A percentile compares a stretch with the other conserved stretches of the same genome.
Conservation (phyloP, 2,797 vertebrate genomes). For the Sarcophilus harrisii region DNA sequence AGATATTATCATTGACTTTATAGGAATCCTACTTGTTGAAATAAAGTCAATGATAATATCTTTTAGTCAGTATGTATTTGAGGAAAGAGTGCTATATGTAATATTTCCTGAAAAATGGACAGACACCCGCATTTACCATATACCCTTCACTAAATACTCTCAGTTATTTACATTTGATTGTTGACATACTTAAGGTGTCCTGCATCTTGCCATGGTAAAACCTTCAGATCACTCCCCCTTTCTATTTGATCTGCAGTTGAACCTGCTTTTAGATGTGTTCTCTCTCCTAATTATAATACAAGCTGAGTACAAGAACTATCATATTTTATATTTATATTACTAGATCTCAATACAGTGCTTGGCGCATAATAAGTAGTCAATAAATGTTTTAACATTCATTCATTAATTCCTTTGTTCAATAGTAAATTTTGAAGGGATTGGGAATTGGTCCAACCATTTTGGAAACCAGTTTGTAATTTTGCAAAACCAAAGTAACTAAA, state of each 20-base stretch:
- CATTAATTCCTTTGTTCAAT: not conserved
- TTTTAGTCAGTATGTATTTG: not conserved
- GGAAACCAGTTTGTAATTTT: not conserved
- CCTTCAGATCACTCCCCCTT: not conserved
- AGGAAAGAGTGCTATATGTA: not conserved
- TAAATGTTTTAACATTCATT: not conserved
- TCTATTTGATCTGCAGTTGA: not conserved
- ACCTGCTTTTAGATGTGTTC: not conserved
- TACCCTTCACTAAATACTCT: not conserved
- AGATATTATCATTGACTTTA: not conserved
- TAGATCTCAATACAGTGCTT: not conserved
- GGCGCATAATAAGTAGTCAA: not conserved
- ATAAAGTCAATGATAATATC: not conserved
- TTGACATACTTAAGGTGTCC: not conserved
- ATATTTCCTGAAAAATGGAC: not conserved
- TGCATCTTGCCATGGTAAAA: not conserved
- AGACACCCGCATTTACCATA: not conserved
- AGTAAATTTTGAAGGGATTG: not conserved
- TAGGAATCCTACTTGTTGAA: too few species aligned
- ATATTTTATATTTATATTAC: not conserved
- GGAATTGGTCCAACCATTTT: not conserved
- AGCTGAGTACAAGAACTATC: not conserved
- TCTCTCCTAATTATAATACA: too few species aligned
- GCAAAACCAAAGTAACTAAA: not conserved
- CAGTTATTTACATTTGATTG: not conserved